Evolutionary conservation across 2,113 vertebrate genomes (phyloP).

Genomic region (Merops nubicus): DNA sequence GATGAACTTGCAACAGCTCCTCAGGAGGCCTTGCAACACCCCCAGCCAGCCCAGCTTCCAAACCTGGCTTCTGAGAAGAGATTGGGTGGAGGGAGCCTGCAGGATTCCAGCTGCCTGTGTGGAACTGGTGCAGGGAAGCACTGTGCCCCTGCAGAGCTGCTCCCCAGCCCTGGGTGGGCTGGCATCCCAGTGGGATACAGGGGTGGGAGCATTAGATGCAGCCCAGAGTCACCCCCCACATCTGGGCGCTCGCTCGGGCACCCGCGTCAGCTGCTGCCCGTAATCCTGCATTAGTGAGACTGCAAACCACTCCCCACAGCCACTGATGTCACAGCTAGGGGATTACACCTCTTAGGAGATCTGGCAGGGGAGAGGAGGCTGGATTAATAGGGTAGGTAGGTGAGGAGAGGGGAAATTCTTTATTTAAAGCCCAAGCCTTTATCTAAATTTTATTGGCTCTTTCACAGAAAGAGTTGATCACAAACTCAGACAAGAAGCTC

Average conservation of each 20-base stretch:
- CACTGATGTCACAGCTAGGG: conserved; percentile 13
- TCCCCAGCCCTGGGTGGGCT: too few species aligned
- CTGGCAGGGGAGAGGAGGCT: neutral
- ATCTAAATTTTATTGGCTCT: neutral
- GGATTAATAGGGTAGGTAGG: neutral
- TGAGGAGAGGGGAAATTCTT: neutral
- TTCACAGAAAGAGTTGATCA: neutral
- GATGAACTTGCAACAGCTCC: neutral
- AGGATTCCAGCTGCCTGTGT: neutral
- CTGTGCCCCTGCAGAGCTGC: neutral
- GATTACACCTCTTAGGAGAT: conserved; percentile 49
- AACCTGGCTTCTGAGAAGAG: neutral
- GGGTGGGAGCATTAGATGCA: too few species aligned
- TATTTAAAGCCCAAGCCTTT: neutral
- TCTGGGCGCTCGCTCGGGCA: neutral
- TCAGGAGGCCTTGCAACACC: neutral
- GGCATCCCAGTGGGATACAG: too few species aligned
- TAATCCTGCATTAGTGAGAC: conserved; percentile 42
- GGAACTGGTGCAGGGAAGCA: neutral
- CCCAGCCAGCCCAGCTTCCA: neutral
- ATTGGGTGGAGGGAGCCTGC: neutral
- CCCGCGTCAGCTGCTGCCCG: neutral
- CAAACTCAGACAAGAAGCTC: neutral
- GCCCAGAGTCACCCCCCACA: neutral
- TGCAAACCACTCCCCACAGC: conserved; percentile 17